Evolutionary conservation across 2,113 vertebrate genomes (phyloP).

Genomic region (Rhineura floridana): DNA sequence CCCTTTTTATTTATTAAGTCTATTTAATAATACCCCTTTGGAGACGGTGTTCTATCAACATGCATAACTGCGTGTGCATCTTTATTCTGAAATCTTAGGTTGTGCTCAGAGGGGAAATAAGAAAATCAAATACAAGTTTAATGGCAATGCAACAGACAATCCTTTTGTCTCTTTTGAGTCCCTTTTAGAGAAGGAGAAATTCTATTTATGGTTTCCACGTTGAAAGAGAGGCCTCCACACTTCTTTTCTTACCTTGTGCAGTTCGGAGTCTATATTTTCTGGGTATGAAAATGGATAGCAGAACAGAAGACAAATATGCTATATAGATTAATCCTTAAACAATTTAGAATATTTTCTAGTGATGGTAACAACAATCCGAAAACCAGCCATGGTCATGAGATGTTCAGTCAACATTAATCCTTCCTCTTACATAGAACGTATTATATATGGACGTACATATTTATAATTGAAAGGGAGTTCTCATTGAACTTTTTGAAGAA

Average conservation of each 20-base stretch:
- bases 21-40: neutral
- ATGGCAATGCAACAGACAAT: neutral
- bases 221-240: neutral
- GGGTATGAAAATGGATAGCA: neutral
- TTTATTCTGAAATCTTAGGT: neutral
- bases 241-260: neutral
- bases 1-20: neutral
- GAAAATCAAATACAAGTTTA: neutral
- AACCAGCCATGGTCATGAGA: neutral
- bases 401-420: neutral
- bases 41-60: neutral
- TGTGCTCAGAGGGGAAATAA: too few relatives aligned
- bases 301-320: neutral
- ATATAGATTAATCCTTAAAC: neutral
- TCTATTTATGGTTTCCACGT: neutral
- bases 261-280: neutral
- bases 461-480: neutral
- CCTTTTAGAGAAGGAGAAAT: neutral
- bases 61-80: neutral
- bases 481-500: neutral
- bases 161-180: neutral
- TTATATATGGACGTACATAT: too few relatives aligned
- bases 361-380: neutral
- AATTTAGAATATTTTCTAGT: neutral
- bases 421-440: neutral